Conservation (phyloP, 1,140 invertebrate species). For the Pantala flavescens region DNA sequence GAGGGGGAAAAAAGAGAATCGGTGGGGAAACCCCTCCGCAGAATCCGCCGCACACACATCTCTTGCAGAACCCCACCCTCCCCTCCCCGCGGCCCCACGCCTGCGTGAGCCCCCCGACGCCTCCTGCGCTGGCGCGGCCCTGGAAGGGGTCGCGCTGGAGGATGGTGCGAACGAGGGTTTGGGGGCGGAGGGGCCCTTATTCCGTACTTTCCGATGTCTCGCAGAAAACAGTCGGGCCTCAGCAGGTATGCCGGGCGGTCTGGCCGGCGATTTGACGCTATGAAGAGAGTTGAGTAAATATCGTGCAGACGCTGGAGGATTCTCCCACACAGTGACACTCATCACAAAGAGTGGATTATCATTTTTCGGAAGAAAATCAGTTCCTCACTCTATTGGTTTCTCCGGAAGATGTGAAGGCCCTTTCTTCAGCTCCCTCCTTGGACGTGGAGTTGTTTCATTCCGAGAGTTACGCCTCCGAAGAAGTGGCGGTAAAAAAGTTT, state of each 20-base stretch:
- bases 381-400: no score
- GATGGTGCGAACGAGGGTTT: not conserved
- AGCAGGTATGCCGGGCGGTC: not conserved
- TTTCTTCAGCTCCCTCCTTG: no score
- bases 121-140: not conserved
- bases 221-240: slow-evolving; percentile 2
- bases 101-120: not conserved
- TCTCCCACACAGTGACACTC: no score
- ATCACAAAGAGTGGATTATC: no score
- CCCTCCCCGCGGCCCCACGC: not conserved
- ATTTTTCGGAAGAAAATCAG: no score
- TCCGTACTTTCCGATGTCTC: not conserved
- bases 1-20: no score
- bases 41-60: not conserved
- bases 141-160: not conserved
- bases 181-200: not conserved
- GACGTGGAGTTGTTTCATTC: no score
- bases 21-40: not conserved
- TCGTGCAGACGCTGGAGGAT: no score
- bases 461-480: no score
- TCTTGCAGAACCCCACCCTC: not conserved
- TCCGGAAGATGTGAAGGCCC: no score
- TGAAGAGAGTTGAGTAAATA: no score
- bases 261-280: not conserved
- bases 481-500: no score